A percentile compares a stretch with the other conserved stretches of the same genome.
These are phyloP conservation scores for Leontocebus nigricollis DNA, from an alignment of 2,797 vertebrate genomes.

Conservation along the genomic window DNA sequence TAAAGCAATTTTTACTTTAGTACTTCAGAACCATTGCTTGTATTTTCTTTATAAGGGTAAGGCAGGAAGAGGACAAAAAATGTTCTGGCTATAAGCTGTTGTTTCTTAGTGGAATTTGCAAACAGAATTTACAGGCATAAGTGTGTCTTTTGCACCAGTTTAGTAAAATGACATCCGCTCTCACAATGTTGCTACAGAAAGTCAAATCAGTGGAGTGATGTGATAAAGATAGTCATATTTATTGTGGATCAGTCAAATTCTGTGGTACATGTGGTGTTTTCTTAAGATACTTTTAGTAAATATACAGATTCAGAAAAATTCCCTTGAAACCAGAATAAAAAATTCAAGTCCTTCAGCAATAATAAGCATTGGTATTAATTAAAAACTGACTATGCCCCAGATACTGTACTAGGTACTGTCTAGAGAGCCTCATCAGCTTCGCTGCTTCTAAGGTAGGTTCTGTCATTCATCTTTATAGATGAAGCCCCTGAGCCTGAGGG, in stretches of 20 bases:
- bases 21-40: neutral
- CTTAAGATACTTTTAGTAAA: constrained; percentile 48
- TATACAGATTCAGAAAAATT: neutral
- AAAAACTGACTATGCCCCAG: neutral
- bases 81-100: constrained; percentile 53
- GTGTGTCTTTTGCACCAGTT: neutral
- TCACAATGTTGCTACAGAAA: constrained; percentile 38
- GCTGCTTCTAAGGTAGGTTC: neutral
- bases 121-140: constrained; percentile 23
- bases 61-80: constrained; percentile 21
- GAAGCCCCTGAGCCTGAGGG: neutral
- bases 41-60: constrained; percentile 1
- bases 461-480: neutral
- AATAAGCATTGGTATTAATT: neutral
- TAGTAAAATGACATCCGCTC: neutral
- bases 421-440: neutral
- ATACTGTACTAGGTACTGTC: neutral
- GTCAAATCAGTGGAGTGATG: constrained; percentile 17
- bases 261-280: neutral
- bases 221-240: constrained; percentile 25
- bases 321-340: neutral
- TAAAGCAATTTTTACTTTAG: neutral
- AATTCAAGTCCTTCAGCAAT: neutral
- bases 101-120: constrained; percentile 62
- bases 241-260: neutral